These are phyloP conservation scores for Zophobas atratus DNA, from an alignment of 1,140 invertebrate genomes.

Conservation along the genomic window DNA sequence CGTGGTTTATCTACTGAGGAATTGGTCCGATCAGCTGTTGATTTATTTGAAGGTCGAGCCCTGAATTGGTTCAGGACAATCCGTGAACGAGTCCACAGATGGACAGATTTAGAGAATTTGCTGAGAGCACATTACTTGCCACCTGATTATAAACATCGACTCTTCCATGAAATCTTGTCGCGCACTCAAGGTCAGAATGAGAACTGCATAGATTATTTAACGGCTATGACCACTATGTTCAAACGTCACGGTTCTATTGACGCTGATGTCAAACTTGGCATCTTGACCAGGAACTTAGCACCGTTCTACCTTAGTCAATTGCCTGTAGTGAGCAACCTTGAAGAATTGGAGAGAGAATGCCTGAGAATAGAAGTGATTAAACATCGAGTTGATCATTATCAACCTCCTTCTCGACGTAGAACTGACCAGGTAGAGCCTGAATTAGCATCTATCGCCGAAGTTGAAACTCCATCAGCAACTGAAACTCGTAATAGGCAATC, in stretches of 20 bases:
- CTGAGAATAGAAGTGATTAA: neutral
- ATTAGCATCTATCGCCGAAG: too few species aligned
- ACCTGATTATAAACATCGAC: neutral
- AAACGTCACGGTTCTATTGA: neutral
- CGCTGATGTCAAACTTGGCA: neutral
- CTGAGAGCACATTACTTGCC: neutral
- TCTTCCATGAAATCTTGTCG: neutral
- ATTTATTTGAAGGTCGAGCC: too few species aligned
- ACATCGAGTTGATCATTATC: neutral
- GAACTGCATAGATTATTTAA: neutral
- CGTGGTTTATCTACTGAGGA: too few species aligned
- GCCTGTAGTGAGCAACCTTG: neutral
- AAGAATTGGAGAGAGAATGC: neutral
- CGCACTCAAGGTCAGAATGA: neutral
- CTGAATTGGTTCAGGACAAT: too few species aligned
- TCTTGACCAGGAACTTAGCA: neutral
- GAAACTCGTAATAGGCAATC: too few species aligned
- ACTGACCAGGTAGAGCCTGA: too few species aligned
- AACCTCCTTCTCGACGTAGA: neutral
- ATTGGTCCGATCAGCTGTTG: too few species aligned
- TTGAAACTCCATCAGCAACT: too few species aligned
- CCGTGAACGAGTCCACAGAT: neutral
- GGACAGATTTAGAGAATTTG: neutral
- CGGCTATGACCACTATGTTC: neutral
- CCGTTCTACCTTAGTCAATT: neutral